Evolutionary conservation across 2,113 vertebrate genomes (phyloP), one percentile per base, ranked within the genome.

Genomic region (Apus apus): DNA sequence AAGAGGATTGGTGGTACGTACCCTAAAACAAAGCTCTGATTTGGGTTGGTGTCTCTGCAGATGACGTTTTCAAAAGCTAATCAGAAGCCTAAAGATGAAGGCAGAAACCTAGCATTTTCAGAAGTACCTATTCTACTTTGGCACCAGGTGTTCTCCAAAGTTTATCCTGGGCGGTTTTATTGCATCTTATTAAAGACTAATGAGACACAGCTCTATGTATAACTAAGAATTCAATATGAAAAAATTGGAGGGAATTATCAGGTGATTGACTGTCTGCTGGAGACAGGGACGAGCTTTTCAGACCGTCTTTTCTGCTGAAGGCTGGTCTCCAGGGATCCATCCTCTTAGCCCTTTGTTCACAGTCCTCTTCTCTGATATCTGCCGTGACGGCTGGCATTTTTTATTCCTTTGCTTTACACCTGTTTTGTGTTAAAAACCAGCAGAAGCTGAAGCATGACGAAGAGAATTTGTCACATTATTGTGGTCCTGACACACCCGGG

Each of bases 371-470:
- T 96, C 65, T 87, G 32, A 3, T 87, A 71, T 82, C 68, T 81
- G 57, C 74, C 48, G 21, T 36, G 68, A n/a, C 2, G 26, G 40
- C 86, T 83, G 79, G 48, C 8, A 7, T 58, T 81, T 96, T 93
- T 77, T 57, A 73, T 94, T 73, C 66, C 60, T 85, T 46, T 46
- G 60, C 85, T 90, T 93, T 73, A 32, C 87, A 90, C 87, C 95
- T 96, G 92, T 72, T 97, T 90, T 70, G 46, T 71, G 89, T 95
- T 95, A 89, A 79, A 72, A 91, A 40, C 22, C 73, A 74, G 81
- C 57, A 22, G 82, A 71, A 78, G 64, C 75, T 58, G 60, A 80
- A 75, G 90, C 71, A 15, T 66, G 85, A 91, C 62, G 0, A 85
- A 46, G 82, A 80, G 82, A 87, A 95, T 94, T 90, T 96, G 85